Evolutionary conservation across 1,140 invertebrate species (phyloP).

Genomic region (Plectrocnemia conspersa): DNA sequence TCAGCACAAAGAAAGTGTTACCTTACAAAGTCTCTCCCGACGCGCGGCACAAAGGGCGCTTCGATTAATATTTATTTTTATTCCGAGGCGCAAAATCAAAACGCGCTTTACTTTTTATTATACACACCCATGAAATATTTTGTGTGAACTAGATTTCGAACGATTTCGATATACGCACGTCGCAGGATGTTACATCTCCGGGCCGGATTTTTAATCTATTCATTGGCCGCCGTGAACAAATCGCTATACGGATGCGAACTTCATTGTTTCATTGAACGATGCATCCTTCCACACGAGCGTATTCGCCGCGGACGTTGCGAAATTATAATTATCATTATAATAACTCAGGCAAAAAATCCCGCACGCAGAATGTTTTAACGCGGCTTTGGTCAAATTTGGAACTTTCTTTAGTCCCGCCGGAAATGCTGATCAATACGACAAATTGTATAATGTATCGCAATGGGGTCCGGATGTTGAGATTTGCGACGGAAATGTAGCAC

Average conservation of each 20-base stretch:
- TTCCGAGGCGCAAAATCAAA: too few species aligned
- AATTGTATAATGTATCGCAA: slow-evolving; percentile 28
- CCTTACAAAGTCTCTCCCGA: slow-evolving; percentile 17
- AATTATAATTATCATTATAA: slow-evolving; percentile 15
- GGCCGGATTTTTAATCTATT: slow-evolving; percentile 34
- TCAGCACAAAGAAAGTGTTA: slow-evolving; percentile 20
- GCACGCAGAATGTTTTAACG: too few species aligned
- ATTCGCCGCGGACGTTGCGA: slow-evolving; percentile 18
- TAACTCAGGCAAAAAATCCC: too few species aligned
- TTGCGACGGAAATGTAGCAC: slow-evolving; percentile 31
- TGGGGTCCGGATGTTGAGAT: slow-evolving; percentile 30
- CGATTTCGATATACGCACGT: slow-evolving; percentile 2
- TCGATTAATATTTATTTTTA: too few species aligned
- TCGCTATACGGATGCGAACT: slow-evolving; percentile 27
- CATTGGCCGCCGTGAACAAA: slow-evolving; percentile 31
- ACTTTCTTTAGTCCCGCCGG: slow-evolving; percentile 24
- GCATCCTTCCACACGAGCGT: slow-evolving; percentile 23
- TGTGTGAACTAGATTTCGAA: neutral
- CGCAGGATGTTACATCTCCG: slow-evolving; percentile 30
- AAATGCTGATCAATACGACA: slow-evolving; percentile 29
- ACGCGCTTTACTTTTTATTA: too few species aligned
- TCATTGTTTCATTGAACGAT: slow-evolving; percentile 30
- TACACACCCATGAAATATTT: too few species aligned
- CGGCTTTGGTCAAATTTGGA: slow-evolving; percentile 9
- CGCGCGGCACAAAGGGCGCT: neutral